Percentiles rank a stretch among this genome's conserved stretches.
phyloP scores from a whole-genome alignment of 2,797 vertebrate species.

The Delichon dasypus region DNA sequence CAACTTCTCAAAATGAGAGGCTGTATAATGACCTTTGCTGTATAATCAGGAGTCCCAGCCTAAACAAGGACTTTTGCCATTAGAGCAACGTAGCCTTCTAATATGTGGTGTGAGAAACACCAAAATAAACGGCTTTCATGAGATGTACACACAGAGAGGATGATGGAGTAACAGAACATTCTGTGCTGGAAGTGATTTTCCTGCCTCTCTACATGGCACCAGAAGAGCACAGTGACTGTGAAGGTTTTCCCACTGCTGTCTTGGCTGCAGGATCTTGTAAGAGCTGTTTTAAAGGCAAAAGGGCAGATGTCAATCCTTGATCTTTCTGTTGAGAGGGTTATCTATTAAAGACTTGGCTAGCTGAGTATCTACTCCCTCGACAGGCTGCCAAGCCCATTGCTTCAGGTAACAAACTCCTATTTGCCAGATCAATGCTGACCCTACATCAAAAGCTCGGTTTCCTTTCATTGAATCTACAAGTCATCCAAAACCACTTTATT shows the following conservation, averaged over 20 bases:
- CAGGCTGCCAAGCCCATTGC: not conserved
- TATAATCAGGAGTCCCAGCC: not conserved
- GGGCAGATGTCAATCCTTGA: constrained; percentile 34
- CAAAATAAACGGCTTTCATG: not conserved
- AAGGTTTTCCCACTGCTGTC: not conserved
- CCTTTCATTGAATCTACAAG: not conserved
- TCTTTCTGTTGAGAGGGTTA: not conserved
- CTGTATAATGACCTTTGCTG: not conserved
- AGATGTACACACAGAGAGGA: not conserved
- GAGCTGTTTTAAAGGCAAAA: constrained; percentile 15
- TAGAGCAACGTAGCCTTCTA: not conserved
- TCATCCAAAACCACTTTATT: not conserved
- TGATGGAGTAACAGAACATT: not conserved
- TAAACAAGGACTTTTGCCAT: not conserved
- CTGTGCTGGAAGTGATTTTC: not conserved
- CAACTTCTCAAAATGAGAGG: not conserved
- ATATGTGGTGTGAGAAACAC: not conserved
- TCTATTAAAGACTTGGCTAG: constrained; percentile 20
- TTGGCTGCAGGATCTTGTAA: not conserved
- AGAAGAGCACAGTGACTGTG: not conserved
- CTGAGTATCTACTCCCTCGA: not conserved
- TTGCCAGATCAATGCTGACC: not conserved
- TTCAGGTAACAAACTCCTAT: constrained; percentile 6
- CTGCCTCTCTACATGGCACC: not conserved
- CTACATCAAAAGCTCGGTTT: not conserved